Conservation (phyloP, 2,888 invertebrate genomes). For the Apodemia duryi region DNA sequence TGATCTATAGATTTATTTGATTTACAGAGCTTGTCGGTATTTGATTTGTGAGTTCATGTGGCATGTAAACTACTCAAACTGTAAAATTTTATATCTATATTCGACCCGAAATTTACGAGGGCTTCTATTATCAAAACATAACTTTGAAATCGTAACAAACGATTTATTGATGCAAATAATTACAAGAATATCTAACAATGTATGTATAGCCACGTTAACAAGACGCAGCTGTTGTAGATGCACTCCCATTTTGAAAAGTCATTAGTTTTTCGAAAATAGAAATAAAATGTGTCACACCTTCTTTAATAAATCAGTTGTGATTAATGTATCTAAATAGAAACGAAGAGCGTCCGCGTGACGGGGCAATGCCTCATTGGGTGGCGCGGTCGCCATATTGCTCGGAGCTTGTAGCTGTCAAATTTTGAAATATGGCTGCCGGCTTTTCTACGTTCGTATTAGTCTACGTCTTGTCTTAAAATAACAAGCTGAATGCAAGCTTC, state of each 20-base stretch:
- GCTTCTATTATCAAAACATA: conserved; percentile 39
- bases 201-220: conserved; percentile 66
- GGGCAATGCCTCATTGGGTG: conserved; percentile 75
- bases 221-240: conserved; percentile 73
- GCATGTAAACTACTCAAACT: conserved; percentile 56
- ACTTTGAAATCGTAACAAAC: conserved; percentile 45
- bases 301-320: conserved; percentile 74
- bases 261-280: conserved; percentile 75
- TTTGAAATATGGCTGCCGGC: conserved; percentile 71
- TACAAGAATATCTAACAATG: conserved; percentile 58
- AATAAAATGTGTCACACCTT: conserved; percentile 78
- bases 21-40: conserved; percentile 51
- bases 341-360: conserved; percentile 67
- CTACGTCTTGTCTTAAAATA: conserved; percentile 69
- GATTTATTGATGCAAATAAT: conserved; percentile 68
- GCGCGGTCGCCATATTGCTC: conserved; percentile 76
- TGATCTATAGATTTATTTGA: conserved; percentile 22
- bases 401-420: conserved; percentile 77
- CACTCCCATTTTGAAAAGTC: conserved; percentile 71
- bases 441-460: conserved; percentile 59
- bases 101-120: conserved; percentile 32
- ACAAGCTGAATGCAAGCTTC: conserved; percentile 50
- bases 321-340: conserved; percentile 65
- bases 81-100: conserved; percentile 40
- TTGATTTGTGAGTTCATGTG: conserved; percentile 54